Evolutionary conservation across 2,888 invertebrate genomes (phyloP).

Genomic region (Elysia crispata): DNA sequence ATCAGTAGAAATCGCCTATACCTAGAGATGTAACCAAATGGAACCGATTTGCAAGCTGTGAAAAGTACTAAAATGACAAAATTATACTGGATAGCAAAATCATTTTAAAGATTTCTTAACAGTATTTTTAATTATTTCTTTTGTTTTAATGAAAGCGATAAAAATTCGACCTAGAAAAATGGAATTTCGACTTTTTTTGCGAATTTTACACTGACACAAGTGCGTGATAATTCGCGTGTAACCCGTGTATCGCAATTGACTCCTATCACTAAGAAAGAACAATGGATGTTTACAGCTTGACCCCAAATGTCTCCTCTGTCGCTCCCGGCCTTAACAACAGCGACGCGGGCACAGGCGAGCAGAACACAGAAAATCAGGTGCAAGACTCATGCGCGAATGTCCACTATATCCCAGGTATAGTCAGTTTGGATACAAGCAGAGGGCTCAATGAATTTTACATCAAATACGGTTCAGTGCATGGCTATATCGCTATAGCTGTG

Average conservation of each 20-base stretch:
- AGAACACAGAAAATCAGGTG: not conserved
- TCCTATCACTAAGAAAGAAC: not conserved
- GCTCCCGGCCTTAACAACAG: not conserved
- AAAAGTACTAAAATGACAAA: no score
- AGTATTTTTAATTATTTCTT: no score
- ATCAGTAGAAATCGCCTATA: no score
- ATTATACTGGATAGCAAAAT: no score
- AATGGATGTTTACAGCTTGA: not conserved
- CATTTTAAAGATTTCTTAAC: no score
- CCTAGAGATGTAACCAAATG: no score
- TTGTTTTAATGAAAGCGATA: no score
- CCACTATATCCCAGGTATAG: constrained; percentile 50
- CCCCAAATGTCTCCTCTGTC: not conserved
- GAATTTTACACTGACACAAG: no score
- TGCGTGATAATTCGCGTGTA: not conserved
- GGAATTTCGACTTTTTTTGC: no score
- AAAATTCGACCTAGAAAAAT: no score
- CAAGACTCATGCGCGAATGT: not conserved
- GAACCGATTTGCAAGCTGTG: no score
- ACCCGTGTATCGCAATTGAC: not conserved
- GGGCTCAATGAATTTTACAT: constrained; percentile 61
- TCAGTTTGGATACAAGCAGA: constrained; percentile 47
- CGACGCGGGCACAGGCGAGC: not conserved
- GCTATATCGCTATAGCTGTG: constrained; percentile 90
- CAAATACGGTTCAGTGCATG: constrained; percentile 82